Conservation (phyloP, 2,797 vertebrate genomes). For the Cyclopterus lumpus region DNA sequence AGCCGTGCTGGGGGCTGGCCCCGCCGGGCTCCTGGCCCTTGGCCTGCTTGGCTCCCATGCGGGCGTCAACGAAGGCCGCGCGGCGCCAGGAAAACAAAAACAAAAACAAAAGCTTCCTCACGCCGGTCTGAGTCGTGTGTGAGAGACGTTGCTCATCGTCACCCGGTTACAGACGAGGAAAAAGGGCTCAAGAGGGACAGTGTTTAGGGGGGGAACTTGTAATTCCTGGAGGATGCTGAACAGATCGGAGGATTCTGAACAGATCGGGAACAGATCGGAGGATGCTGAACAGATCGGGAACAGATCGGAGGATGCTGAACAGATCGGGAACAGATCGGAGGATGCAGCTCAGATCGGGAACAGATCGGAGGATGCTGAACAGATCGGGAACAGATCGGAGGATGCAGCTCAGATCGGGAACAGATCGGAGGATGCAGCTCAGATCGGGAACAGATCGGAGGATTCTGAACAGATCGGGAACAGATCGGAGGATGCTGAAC, state of each 20-base stretch:
- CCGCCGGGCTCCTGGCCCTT: constrained; percentile 87
- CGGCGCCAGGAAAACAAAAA: not conserved
- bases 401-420: no score
- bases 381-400: constrained; percentile 61
- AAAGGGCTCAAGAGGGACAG: not conserved
- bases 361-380: no score
- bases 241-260: no score
- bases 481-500: constrained; percentile 61
- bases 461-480: no score
- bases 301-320: constrained; percentile 61
- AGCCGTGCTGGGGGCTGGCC: constrained; percentile 85
- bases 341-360: no score
- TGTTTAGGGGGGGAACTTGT: constrained; percentile 16
- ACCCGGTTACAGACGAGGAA: not conserved
- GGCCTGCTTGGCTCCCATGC: constrained; percentile 90
- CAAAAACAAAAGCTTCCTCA: constrained; percentile 25
- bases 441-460: no score
- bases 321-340: constrained; percentile 64
- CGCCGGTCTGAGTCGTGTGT: constrained; percentile 16
- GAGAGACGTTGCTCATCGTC: constrained; percentile 21
- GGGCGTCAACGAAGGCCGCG: no score
- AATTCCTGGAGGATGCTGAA: constrained; percentile 17
- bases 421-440: no score
- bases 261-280: no score
- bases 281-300: no score